These are phyloP conservation scores for Decapterus maruadsi DNA, from an alignment of 2,797 vertebrate genomes.

Conservation along the genomic window DNA sequence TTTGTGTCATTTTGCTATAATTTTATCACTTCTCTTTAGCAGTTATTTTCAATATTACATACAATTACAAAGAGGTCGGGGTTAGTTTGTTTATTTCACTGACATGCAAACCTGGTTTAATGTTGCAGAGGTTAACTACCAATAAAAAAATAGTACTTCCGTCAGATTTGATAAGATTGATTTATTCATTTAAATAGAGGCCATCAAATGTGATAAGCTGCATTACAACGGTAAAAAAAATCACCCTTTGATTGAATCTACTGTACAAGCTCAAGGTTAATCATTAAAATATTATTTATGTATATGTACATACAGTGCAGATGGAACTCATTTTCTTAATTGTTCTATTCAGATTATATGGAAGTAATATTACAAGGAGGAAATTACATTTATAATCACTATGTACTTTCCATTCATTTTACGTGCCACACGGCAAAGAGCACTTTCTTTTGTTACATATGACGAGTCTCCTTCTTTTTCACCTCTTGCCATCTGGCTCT, in stretches of 20 bases:
- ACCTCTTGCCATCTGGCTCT: slow-evolving; percentile 51
- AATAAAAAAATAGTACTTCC: not conserved
- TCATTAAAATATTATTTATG: slow-evolving; percentile 1
- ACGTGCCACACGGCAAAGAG: slow-evolving; percentile 8
- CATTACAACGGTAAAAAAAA: slow-evolving; percentile 12
- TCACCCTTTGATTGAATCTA: not conserved
- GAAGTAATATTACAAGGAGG: not conserved
- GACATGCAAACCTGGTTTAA: not conserved
- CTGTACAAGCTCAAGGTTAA: not conserved
- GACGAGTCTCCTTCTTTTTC: slow-evolving; percentile 17
- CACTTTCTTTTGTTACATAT: slow-evolving; percentile 23
- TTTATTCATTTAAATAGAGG: not conserved
- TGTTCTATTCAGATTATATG: not conserved
- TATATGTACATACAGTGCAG: not conserved
- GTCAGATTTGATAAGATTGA: not conserved
- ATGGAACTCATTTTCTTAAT: not conserved
- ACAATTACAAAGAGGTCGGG: not conserved
- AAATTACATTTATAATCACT: not conserved
- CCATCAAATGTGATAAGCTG: not conserved
- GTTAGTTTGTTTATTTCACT: not conserved
- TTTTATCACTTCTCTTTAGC: not conserved
- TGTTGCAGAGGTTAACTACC: not conserved
- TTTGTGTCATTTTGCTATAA: slow-evolving; percentile 10
- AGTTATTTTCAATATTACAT: not conserved
- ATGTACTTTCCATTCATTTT: not conserved